Evolutionary conservation across 2,888 invertebrate species (phyloP).

Genomic region (Lasioglossum malachurum): DNA sequence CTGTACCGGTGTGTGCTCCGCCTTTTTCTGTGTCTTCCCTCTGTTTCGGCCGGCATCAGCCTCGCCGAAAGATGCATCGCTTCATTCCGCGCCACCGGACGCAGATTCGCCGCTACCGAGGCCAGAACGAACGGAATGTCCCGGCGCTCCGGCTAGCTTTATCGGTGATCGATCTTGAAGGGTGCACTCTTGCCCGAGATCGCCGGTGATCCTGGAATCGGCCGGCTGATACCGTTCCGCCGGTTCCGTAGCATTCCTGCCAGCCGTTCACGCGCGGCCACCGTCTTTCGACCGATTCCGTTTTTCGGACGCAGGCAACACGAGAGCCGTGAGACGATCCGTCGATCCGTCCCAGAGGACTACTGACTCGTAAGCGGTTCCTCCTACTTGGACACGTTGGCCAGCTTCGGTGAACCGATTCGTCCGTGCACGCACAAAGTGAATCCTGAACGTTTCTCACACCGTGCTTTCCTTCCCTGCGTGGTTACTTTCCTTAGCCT

Average conservation of each 20-base stretch:
- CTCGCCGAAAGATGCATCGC: slow-evolving; percentile 78
- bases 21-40: slow-evolving; percentile 54
- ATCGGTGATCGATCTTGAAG: slow-evolving; percentile 61
- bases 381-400: not conserved
- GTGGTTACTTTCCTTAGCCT: not conserved
- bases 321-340: slow-evolving; percentile 50
- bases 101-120: slow-evolving; percentile 65
- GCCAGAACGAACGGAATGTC: slow-evolving; percentile 56
- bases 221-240: slow-evolving; percentile 40
- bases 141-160: slow-evolving; percentile 33
- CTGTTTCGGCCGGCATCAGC: slow-evolving; percentile 43
- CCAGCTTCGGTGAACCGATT: not conserved
- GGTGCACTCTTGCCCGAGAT: slow-evolving; percentile 44
- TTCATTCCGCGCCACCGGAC: slow-evolving; percentile 75
- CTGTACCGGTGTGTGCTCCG: slow-evolving; percentile 31
- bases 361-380: not conserved
- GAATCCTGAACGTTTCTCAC: not conserved
- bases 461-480: not conserved
- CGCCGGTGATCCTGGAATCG: slow-evolving; percentile 49
- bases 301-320: slow-evolving; percentile 30
- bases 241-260: slow-evolving; percentile 36
- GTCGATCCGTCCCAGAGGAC: not conserved
- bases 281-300: slow-evolving; percentile 1
- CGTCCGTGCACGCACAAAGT: not conserved
- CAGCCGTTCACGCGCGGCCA: not conserved